These are phyloP conservation scores for Zaprionus obscuricornis DNA, from an alignment of 2,888 invertebrate species.

Conservation along the genomic window DNA sequence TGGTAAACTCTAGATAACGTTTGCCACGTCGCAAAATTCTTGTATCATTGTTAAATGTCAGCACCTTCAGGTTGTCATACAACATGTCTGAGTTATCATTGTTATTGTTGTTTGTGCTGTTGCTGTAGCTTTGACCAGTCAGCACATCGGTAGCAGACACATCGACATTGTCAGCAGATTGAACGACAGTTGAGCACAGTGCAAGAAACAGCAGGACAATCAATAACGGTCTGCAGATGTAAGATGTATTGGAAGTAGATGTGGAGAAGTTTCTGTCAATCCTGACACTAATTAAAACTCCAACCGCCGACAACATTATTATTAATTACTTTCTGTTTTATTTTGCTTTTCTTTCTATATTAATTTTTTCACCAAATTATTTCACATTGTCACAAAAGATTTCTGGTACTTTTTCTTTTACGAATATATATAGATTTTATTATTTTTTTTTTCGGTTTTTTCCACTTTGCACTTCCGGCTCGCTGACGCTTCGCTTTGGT, in stretches of 20 bases:
- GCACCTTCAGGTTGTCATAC: slow-evolving; percentile 39
- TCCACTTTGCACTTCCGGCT: neutral
- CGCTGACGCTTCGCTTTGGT: slow-evolving; percentile 9
- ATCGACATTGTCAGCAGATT: slow-evolving; percentile 38
- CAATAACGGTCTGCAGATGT: slow-evolving; percentile 28
- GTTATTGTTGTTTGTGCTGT: slow-evolving; percentile 12
- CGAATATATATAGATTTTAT: too few relatives aligned
- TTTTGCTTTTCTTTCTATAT: slow-evolving; percentile 4
- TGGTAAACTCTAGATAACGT: slow-evolving; percentile 81
- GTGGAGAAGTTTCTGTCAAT: neutral
- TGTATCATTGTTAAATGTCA: slow-evolving; percentile 39
- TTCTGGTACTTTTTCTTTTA: too few relatives aligned
- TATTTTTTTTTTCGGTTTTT: too few relatives aligned
- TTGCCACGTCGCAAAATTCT: slow-evolving; percentile 73
- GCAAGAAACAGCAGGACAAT: slow-evolving; percentile 27
- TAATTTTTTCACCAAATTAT: slow-evolving; percentile 3
- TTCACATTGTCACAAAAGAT: slow-evolving; percentile 34
- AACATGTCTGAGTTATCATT: slow-evolving; percentile 32
- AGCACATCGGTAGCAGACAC: slow-evolving; percentile 11
- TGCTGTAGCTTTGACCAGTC: slow-evolving; percentile 21
- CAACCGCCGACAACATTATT: slow-evolving; percentile 15
- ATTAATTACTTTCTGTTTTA: neutral
- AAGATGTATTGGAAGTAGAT: slow-evolving; percentile 21
- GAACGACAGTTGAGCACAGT: slow-evolving; percentile 39
- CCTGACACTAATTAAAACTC: slow-evolving; percentile 38